Evolutionary conservation across 2,797 vertebrate species (phyloP), one percentile per base, ranked within the genome.

Genomic region (Pterois miles): DNA sequence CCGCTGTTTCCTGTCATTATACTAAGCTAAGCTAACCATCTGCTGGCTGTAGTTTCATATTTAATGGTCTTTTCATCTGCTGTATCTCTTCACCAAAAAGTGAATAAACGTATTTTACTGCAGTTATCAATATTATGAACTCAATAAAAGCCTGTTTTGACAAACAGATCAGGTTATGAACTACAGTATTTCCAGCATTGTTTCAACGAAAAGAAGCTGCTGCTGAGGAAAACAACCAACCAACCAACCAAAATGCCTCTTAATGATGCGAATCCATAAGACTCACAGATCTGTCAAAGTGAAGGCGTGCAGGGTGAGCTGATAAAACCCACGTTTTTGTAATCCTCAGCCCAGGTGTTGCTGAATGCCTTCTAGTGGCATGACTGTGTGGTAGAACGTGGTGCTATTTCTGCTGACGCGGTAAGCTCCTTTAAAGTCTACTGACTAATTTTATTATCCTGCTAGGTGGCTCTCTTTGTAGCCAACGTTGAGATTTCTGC

Each of bases 291-390:
- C 53, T 66, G 62, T 46, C 46, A 52, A 63, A 65, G 46, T 66
- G 25, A 78, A 75, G 38, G 11, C 22, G 8, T 66, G 81, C 54
- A 65, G 65, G 70, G 70, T 83, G 64, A 77, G 60, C 73, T 23
- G 27, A 65, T 83, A 67, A 86, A 82, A 72, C 33, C 23, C 93
- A 90, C 82, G 84, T 92, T 92, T 88, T 79, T 82, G 78, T 73
- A 94, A 95, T 93, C 93, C 90, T 65, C 3, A 4, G 9, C 25
- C 58, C 89, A 92, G 89, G 91, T 92, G 91, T 90, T 65, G 38
- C 29, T 53, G 72, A 71, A 71, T 78, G 67, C 75, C 56, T 75
- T 69, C 56, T 84, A 66, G 76, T 71, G 81, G 74, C 64, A 64
- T 60, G 68, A 73, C 52, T 71, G 69, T 60, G 56, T 74, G 78